Percentiles rank a stretch among this genome's conserved stretches.
Evolutionary conservation across 37 sponge, comb jelly and placozoan species (phyloP).

Genomic region (Crambe crambe): DNA sequence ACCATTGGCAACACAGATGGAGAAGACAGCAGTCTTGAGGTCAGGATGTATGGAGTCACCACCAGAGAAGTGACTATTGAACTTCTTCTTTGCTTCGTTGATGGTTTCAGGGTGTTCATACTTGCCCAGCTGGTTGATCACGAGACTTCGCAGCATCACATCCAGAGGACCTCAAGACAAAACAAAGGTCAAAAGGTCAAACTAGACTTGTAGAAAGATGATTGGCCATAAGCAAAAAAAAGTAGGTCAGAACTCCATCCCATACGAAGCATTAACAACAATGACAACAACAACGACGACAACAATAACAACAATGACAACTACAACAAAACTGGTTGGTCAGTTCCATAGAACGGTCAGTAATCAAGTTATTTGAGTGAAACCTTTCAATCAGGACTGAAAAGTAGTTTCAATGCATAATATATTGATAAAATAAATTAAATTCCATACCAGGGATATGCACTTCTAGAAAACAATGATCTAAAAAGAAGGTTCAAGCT

Average conservation of each 20-base stretch:
- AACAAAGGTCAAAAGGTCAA: neutral
- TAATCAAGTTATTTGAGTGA: no score
- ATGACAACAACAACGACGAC: no score
- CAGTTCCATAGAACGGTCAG: no score
- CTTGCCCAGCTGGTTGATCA: slow-evolving; percentile 44
- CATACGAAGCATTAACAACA: no score
- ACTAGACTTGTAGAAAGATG: no score
- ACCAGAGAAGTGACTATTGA: slow-evolving; percentile 37
- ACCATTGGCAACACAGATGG: slow-evolving; percentile 38
- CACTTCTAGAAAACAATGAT: neutral
- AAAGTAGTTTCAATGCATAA: no score
- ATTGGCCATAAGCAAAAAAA: no score
- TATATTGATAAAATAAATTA: neutral
- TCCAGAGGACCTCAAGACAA: slow-evolving; percentile 43
- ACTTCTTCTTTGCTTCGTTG: slow-evolving; percentile 54
- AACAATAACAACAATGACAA: no score
- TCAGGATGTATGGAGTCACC: slow-evolving; percentile 32
- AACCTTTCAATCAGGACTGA: no score
- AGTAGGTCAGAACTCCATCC: no score
- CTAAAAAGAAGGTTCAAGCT: neutral
- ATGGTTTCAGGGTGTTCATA: slow-evolving; percentile 59
- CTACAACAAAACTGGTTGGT: no score
- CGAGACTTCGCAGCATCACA: slow-evolving; percentile 72
- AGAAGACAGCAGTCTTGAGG: slow-evolving; percentile 61
- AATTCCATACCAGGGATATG: neutral